Conservation (phyloP, 2,113 vertebrate genomes). For the Machaerirhynchus nigripectus region DNA sequence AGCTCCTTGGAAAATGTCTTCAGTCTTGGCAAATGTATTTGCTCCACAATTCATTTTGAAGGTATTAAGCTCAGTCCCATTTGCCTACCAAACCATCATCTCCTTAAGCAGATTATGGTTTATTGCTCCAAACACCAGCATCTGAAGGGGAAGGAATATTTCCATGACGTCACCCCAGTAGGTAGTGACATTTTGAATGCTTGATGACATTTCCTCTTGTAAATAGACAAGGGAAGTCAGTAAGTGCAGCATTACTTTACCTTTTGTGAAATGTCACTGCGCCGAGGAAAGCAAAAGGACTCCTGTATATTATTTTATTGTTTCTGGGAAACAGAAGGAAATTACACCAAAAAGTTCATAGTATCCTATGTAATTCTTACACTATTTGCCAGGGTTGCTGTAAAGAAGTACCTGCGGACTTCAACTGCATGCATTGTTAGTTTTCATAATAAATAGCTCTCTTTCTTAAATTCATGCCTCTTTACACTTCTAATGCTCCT, state of each 20-base stretch:
- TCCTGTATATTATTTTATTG: constrained; percentile 27
- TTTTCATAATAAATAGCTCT: constrained; percentile 29
- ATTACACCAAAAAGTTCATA: background rate
- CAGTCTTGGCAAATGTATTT: constrained; percentile 16
- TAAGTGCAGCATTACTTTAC: constrained; percentile 56
- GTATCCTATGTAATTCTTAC: background rate
- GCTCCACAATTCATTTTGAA: constrained; percentile 29
- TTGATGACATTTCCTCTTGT: constrained; percentile 72
- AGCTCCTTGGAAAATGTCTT: constrained; percentile 47
- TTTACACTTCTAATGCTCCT: background rate
- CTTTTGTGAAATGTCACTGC: constrained; percentile 69
- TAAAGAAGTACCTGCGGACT: constrained; percentile 26
- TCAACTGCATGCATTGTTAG: background rate
- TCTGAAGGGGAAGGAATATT: constrained; percentile 11
- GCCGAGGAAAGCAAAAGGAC: constrained; percentile 10
- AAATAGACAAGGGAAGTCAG: constrained; percentile 64
- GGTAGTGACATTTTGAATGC: constrained; percentile 72
- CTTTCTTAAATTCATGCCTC: constrained; percentile 16
- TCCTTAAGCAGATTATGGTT: constrained; percentile 46
- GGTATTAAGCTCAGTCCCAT: background rate
- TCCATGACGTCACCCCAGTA: constrained; percentile 47
- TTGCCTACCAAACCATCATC: constrained; percentile 43
- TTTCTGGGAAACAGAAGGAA: constrained; percentile 17
- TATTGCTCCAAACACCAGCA: constrained; percentile 8
- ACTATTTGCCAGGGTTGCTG: background rate